Conservation (phyloP, 2,888 invertebrate species). For the Melikaiella ostensackeni region DNA sequence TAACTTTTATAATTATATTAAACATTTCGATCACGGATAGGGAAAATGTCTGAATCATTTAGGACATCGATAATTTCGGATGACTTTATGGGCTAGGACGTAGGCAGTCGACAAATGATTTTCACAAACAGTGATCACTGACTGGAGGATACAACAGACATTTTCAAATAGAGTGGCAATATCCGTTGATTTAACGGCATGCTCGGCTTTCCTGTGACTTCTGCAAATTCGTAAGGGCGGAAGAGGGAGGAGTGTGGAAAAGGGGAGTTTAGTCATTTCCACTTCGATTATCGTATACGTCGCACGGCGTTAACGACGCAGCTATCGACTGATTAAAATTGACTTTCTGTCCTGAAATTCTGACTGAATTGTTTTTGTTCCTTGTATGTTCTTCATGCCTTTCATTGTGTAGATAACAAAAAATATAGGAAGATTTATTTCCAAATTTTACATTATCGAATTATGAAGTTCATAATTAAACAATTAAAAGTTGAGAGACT, state of each 20-base stretch:
- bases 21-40: too few species aligned
- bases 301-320: constrained; percentile 39
- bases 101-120: background rate
- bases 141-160: background rate
- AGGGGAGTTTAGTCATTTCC: background rate
- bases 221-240: background rate
- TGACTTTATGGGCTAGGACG: background rate
- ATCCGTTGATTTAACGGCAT: background rate
- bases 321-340: constrained; percentile 48
- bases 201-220: background rate
- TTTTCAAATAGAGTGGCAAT: constrained; percentile 5
- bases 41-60: background rate
- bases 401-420: too few species aligned
- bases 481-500: too few species aligned
- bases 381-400: too few species aligned
- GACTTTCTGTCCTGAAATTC: background rate
- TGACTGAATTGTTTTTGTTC: too few species aligned
- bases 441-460: too few species aligned
- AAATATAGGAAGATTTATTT: too few species aligned
- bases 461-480: too few species aligned
- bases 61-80: background rate
- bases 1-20: too few species aligned
- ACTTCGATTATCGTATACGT: background rate
- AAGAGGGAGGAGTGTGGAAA: background rate
- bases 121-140: background rate